phyloP scores from a whole-genome alignment of 2,797 vertebrate species.

The Amniataba percoides region DNA sequence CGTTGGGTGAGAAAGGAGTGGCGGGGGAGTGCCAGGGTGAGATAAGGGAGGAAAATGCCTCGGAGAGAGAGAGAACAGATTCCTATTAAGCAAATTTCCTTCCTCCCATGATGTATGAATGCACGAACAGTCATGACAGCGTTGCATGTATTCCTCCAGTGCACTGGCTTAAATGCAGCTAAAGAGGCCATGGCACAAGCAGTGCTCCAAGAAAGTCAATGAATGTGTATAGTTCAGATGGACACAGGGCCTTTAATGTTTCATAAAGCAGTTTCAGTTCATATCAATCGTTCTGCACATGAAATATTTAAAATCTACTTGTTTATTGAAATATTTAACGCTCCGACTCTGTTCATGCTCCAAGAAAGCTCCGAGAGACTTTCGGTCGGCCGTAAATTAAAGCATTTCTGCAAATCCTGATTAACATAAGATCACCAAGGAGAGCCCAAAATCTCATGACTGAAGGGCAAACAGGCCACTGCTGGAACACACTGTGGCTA shows the following conservation, averaged over 20 bases:
- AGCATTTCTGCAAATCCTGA: constrained; percentile 56
- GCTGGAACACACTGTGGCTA: background rate
- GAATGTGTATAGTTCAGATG: constrained; percentile 59
- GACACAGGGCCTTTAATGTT: constrained; percentile 74
- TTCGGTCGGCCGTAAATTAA: constrained; percentile 42
- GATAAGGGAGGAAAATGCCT: constrained; percentile 45
- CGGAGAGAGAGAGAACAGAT: constrained; percentile 49
- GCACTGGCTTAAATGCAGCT: constrained; percentile 51
- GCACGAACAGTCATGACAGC: constrained; percentile 48
- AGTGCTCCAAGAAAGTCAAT: constrained; percentile 23
- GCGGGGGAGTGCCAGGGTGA: constrained; percentile 36
- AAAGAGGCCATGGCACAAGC: constrained; percentile 45
- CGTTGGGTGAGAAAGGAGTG: constrained; percentile 40
- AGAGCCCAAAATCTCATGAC: constrained; percentile 53
- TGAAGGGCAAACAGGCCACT: constrained; percentile 50
- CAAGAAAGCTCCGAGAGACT: constrained; percentile 64
- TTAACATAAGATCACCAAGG: constrained; percentile 55
- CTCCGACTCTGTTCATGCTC: constrained; percentile 57
- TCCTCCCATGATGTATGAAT: constrained; percentile 57
- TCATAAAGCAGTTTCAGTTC: constrained; percentile 75
- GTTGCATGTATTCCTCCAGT: constrained; percentile 40
- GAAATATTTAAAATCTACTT: constrained; percentile 78
- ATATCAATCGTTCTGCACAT: constrained; percentile 73
- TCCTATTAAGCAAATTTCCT: constrained; percentile 53
- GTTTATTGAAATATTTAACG: constrained; percentile 85